Conservation (phyloP, 1,140 invertebrate genomes). For the Oscheius sp. region DNA sequence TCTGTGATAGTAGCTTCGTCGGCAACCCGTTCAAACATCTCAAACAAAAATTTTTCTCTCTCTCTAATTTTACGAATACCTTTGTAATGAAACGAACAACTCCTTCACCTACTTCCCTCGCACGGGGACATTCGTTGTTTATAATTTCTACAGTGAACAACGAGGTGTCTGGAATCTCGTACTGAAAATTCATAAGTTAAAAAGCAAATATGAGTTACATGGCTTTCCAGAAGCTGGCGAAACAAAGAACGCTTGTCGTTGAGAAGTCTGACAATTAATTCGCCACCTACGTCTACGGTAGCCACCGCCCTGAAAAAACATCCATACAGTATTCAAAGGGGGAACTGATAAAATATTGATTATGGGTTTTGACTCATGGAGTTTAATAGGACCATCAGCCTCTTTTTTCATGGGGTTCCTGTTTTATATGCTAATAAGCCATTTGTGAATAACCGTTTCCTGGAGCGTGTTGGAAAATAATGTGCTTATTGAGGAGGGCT, state of each 20-base stretch:
- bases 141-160: constrained; percentile 12
- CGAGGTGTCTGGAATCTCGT: constrained; percentile 1
- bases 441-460: too few relatives aligned
- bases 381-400: too few relatives aligned
- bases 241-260: constrained; percentile 23
- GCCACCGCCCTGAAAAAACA: constrained; percentile 4
- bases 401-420: too few relatives aligned
- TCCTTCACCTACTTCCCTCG: constrained; percentile 8
- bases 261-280: constrained; percentile 16
- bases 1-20: constrained; percentile 6
- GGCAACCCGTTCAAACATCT: background rate
- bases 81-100: constrained; percentile 20
- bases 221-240: constrained; percentile 7
- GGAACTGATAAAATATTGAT: too few relatives aligned
- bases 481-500: too few relatives aligned
- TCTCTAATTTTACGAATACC: background rate
- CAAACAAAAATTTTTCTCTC: background rate
- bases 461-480: too few relatives aligned
- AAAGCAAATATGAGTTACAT: background rate
- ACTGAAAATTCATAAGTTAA: background rate
- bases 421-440: too few relatives aligned
- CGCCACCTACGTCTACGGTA: constrained; percentile 11
- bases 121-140: constrained; percentile 9
- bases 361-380: too few relatives aligned
- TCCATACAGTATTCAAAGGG: constrained; percentile 1